A percentile compares a stretch with the other conserved stretches of the same genome.
phyloP scores from a whole-genome alignment of 2,797 vertebrate genomes.

The Acrossocheilus wenchowensis region DNA sequence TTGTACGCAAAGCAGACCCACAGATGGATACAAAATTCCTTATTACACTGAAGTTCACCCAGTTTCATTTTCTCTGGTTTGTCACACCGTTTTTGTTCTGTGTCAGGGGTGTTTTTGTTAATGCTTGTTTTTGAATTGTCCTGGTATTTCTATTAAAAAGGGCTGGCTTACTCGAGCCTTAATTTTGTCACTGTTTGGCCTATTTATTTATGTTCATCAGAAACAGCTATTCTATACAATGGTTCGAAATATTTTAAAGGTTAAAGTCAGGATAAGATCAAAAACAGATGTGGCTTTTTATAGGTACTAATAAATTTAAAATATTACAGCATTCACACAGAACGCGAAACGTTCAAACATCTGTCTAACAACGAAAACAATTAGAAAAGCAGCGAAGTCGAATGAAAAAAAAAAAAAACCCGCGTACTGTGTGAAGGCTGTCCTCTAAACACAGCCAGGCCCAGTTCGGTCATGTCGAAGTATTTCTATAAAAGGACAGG shows the following conservation, averaged over 20 bases:
- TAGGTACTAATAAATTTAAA: neutral
- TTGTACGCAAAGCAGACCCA: neutral
- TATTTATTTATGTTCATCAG: constrained; percentile 7
- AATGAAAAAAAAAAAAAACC: too few species aligned
- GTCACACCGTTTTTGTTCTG: neutral
- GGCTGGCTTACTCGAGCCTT: neutral
- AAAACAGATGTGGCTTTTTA: neutral
- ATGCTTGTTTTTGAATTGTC: constrained; percentile 26
- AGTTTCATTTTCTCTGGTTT: constrained; percentile 16
- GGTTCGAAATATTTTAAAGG: neutral
- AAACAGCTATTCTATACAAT: neutral
- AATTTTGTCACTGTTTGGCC: constrained; percentile 24
- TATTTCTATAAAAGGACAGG: neutral
- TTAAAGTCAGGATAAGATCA: neutral
- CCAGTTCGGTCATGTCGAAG: neutral
- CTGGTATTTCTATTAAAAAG: constrained; percentile 45
- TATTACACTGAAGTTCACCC: neutral
- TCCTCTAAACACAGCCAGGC: too few species aligned
- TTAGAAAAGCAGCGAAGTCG: too few species aligned
- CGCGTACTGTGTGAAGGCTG: too few species aligned
- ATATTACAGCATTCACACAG: neutral
- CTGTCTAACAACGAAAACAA: too few species aligned
- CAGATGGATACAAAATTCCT: neutral
- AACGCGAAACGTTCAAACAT: neutral
- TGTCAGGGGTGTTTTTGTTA: constrained; percentile 11